Conservation (phyloP, 1,140 invertebrate species). For the Bursaphelenchus mucronatus region DNA sequence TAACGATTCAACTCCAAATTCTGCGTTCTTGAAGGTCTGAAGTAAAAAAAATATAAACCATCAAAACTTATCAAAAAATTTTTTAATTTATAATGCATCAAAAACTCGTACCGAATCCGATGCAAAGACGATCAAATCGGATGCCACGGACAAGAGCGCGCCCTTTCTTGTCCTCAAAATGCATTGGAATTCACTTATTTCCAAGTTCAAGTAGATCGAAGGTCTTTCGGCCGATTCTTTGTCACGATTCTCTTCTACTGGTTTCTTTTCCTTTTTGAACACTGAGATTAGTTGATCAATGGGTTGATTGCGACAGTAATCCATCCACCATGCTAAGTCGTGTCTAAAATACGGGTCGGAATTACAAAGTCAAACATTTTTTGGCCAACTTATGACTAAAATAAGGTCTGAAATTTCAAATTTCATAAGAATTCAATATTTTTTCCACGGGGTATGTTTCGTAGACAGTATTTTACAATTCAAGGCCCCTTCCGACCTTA, state of each 20-base stretch:
- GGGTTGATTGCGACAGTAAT: slow-evolving; percentile 21
- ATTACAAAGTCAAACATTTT: background rate
- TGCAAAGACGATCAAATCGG: no score
- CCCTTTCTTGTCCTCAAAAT: slow-evolving; percentile 4
- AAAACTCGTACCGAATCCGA: no score
- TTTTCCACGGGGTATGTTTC: no score
- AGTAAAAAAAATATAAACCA: slow-evolving; percentile 8
- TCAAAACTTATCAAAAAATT: no score
- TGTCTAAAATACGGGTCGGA: slow-evolving; percentile 23
- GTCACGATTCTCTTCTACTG: background rate
- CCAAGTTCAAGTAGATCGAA: slow-evolving; percentile 3
- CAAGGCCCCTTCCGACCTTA: background rate
- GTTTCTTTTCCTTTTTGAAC: background rate
- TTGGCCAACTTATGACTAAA: background rate
- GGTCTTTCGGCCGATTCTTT: slow-evolving; percentile 1
- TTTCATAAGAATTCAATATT: no score
- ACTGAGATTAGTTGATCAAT: background rate
- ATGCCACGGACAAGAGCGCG: background rate
- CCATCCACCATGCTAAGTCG: slow-evolving; percentile 40
- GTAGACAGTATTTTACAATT: slow-evolving; percentile 2
- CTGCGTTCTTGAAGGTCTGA: slow-evolving; percentile 21
- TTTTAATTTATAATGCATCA: no score
- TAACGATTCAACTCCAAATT: slow-evolving; percentile 44
- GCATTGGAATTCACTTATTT: slow-evolving; percentile 16
- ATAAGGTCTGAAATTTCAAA: background rate